Percentiles rank a stretch among this genome's conserved stretches.
Conservation (phyloP, 2,888 invertebrate genomes). For the Leucozona laternaria region DNA sequence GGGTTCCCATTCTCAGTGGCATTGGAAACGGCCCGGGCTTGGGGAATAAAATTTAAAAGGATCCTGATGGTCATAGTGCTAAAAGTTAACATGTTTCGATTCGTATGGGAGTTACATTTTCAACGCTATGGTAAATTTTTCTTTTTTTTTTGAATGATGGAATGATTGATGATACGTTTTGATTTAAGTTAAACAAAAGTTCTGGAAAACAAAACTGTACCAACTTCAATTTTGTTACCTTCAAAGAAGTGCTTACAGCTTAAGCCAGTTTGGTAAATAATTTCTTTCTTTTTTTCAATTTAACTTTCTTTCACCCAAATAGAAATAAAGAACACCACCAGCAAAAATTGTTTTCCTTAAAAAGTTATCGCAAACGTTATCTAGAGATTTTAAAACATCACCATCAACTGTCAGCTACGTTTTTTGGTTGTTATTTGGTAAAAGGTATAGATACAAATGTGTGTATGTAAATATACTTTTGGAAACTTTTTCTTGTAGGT, state of each 20-base stretch:
- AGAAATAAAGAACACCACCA: not conserved
- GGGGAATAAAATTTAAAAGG: conserved; percentile 2
- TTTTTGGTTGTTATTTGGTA: not conserved
- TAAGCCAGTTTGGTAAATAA: not conserved
- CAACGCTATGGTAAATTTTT: not conserved
- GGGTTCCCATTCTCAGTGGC: not conserved
- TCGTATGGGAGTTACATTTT: not conserved
- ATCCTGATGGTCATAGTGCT: conserved; percentile 9
- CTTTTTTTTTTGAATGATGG: too few species aligned
- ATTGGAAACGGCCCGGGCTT: not conserved
- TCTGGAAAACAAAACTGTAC: not conserved
- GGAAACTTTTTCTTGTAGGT: not conserved
- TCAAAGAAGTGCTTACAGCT: not conserved
- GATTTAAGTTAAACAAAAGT: not conserved
- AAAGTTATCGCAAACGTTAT: not conserved
- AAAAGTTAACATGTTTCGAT: conserved; percentile 7
- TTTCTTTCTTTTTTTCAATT: not conserved
- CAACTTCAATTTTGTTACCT: not conserved
- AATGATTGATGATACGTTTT: conserved; percentile 6
- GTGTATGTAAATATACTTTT: not conserved
- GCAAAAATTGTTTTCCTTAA: not conserved
- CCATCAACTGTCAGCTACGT: not conserved
- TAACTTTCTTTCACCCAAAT: not conserved
- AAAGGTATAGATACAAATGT: not conserved
- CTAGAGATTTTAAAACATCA: conserved; percentile 4